Evolutionary conservation across 2,797 vertebrate genomes (phyloP), one percentile per base, ranked within the genome.

Genomic region (Centroberyx gerrardi): DNA sequence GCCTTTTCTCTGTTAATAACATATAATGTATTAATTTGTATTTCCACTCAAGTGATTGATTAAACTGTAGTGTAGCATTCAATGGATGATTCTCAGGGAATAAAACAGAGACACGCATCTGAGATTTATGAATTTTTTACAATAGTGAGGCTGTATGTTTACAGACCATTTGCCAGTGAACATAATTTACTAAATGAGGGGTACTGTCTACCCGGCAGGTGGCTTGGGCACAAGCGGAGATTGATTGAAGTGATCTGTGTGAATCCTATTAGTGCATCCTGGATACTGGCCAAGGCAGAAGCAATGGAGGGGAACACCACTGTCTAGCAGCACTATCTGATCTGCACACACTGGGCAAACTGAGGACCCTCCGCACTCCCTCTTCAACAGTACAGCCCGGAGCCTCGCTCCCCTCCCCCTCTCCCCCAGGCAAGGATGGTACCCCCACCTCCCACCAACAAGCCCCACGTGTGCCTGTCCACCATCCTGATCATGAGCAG

Each of bases 381-480:
- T 72, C 60, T 75, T 66, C 66, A 62, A 78, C 84, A 54, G 66
- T 82, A 75, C 80, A 49, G 71, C 79, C 81, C 65, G 62, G 17
- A 56, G 63, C 59, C 67, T 68, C 54, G 64, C 74, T 52, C 61
- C 56, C 63, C 49, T 66, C 29, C 46, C 14, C 67, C 46, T 62
- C 60, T 58, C 44, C 15, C 62, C 64, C 71, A 72, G 72, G 85
- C 86, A 87, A 94, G 93, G 78, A 94, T 95, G 95, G 95, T 95
- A 72, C 94, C 95, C 64, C 94, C 93, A 49, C 92, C 94, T 56
- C 95, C 96, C 58, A 93, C 96, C 90, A 97, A 96, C 94, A 97
- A 96, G 90, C 94, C 96, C 68, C 96, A 97, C 0, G 95, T 96
- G 83, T 97, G 95, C 93, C 93, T 97, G 74, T 95, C 94, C 70